Conservation (phyloP, 2,888 invertebrate species). For the Temnothorax unifasciatus region DNA sequence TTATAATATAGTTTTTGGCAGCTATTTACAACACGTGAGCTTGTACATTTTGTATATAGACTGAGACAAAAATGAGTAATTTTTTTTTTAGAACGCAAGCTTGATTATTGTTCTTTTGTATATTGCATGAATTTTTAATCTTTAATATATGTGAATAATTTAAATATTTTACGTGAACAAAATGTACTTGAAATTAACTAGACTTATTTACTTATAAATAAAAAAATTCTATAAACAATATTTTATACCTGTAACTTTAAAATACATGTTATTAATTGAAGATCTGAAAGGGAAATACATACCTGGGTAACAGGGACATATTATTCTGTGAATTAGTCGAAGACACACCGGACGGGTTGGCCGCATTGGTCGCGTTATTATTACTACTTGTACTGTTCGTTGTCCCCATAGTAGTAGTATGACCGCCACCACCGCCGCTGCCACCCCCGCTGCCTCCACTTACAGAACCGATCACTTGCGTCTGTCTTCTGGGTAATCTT, state of each 20-base stretch:
- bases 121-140: not conserved
- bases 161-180: not conserved
- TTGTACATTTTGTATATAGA: conserved; percentile 48
- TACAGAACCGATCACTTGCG: conserved; percentile 88
- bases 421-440: conserved; percentile 79
- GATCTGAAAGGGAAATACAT: conserved; percentile 51
- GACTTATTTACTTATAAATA: not conserved
- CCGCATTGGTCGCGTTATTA: conserved; percentile 83
- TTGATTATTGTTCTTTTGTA: not conserved
- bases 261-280: not conserved
- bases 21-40: conserved; percentile 73
- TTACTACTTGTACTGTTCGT: conserved; percentile 83
- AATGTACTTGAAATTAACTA: not conserved
- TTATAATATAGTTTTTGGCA: conserved; percentile 73
- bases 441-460: conserved; percentile 86
- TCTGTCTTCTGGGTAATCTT: conserved; percentile 94
- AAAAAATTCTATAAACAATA: not conserved
- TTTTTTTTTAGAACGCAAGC: conserved; percentile 4
- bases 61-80: conserved; percentile 28
- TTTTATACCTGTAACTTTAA: not conserved
- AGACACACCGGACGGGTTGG: conserved; percentile 83
- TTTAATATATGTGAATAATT: conserved; percentile 10
- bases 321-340: conserved; percentile 84
- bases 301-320: conserved; percentile 85
- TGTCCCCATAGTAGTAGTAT: conserved; percentile 84